These are phyloP conservation scores for Noctua janthe DNA, from an alignment of 2,888 invertebrate species.

Conservation along the genomic window DNA sequence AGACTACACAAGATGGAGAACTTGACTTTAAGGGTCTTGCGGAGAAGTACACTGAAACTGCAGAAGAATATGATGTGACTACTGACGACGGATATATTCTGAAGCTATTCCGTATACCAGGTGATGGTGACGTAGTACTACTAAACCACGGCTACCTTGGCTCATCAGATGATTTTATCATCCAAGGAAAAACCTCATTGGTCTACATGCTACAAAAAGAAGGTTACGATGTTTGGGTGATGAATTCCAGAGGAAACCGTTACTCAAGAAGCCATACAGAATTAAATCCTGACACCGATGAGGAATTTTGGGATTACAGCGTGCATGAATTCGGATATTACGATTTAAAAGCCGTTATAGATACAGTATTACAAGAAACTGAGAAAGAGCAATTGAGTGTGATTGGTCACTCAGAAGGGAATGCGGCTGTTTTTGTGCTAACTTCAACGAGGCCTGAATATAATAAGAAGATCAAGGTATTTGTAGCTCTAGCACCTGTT, in stretches of 20 bases:
- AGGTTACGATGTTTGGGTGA: constrained; percentile 50
- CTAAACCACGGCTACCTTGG: constrained; percentile 3
- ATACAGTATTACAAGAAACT: constrained; percentile 37
- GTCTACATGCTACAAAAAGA: constrained; percentile 21
- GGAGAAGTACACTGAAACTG: constrained; percentile 26
- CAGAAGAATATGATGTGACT: constrained; percentile 36
- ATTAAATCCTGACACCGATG: constrained; percentile 41
- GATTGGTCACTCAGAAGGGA: constrained; percentile 48
- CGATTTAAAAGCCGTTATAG: constrained; percentile 48
- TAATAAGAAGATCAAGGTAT: constrained; percentile 42
- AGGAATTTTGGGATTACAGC: constrained; percentile 51
- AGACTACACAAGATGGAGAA: constrained; percentile 18
- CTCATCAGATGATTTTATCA: constrained; percentile 36
- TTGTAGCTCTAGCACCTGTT: constrained; percentile 40
- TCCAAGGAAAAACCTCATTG: constrained; percentile 43
- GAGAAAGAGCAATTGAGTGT: constrained; percentile 26
- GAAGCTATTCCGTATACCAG: constrained; percentile 41
- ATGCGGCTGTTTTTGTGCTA: constrained; percentile 33
- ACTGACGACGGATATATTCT: constrained; percentile 54
- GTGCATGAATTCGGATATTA: constrained; percentile 48
- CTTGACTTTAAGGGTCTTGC: constrained; percentile 38
- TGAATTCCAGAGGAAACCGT: constrained; percentile 51
- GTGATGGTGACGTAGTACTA: constrained; percentile 27
- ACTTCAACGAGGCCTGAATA: constrained; percentile 41
- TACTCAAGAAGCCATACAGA: constrained; percentile 47